These are phyloP conservation scores for Heteromormyrus szaboi DNA, from an alignment of 2,797 vertebrate species.

Conservation along the genomic window DNA sequence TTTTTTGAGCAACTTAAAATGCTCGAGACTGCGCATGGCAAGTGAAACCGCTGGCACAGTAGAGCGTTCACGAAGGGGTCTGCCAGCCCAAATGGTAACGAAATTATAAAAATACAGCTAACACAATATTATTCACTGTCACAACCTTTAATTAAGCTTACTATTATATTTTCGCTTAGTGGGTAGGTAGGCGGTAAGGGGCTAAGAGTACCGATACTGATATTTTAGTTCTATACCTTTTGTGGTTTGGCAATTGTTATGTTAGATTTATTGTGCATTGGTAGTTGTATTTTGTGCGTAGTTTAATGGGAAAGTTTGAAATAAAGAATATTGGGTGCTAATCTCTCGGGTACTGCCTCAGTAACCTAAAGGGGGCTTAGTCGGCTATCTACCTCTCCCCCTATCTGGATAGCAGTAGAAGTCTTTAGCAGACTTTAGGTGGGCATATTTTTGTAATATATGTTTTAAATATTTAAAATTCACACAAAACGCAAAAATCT, in stretches of 20 bases:
- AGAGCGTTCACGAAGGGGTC: not conserved
- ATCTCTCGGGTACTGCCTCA: not conserved
- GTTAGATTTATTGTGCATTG: not conserved
- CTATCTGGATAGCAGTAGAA: not conserved
- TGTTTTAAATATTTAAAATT: not conserved
- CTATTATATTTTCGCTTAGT: not conserved
- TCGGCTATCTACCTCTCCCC: not conserved
- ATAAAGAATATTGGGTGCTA: not conserved
- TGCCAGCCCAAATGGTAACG: not conserved
- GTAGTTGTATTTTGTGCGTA: not conserved
- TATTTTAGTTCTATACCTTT: not conserved
- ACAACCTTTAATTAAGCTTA: not conserved
- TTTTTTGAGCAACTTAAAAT: slow-evolving; percentile 6
- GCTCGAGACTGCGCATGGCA: not conserved
- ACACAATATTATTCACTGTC: not conserved
- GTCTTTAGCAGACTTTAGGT: not conserved
- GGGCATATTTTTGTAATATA: not conserved
- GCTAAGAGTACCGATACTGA: not conserved
- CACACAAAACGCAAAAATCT: not conserved
- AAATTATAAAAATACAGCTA: not conserved
- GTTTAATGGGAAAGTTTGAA: not conserved
- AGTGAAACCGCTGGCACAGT: not conserved
- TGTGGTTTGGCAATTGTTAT: not conserved
- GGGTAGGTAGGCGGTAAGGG: not conserved
- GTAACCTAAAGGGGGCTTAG: not conserved